phyloP scores from a whole-genome alignment of 2,888 invertebrate species.

The Brachycybe producta region DNA sequence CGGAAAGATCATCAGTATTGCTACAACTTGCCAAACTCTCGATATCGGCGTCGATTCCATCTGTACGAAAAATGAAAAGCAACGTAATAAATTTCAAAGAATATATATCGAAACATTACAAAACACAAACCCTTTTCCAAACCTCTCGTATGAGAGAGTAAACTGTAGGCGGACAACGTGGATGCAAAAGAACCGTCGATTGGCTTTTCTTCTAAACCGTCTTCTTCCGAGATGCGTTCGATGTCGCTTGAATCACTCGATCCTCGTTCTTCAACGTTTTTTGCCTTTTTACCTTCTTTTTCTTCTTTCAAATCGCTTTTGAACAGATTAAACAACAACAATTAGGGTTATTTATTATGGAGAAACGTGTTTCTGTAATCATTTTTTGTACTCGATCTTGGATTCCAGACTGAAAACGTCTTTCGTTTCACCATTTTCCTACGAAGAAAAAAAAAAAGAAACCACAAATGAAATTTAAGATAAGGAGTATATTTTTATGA shows the following conservation, averaged over 20 bases:
- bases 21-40: constrained; percentile 8
- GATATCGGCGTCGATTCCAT: not conserved
- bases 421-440: too few relatives aligned
- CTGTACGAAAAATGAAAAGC: not conserved
- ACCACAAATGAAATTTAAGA: too few relatives aligned
- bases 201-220: constrained; percentile 1
- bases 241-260: constrained; percentile 14
- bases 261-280: too few relatives aligned
- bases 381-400: too few relatives aligned
- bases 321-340: too few relatives aligned
- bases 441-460: too few relatives aligned
- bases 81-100: not conserved
- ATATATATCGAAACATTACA: not conserved
- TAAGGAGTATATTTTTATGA: too few relatives aligned
- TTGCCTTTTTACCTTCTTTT: too few relatives aligned
- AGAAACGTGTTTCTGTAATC: too few relatives aligned
- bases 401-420: too few relatives aligned
- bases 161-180: not conserved
- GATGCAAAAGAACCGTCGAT: not conserved
- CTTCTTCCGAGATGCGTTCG: constrained; percentile 14
- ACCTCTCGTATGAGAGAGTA: not conserved
- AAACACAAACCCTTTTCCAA: not conserved
- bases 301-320: too few relatives aligned
- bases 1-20: constrained; percentile 3
- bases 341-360: too few relatives aligned